phyloP scores from a whole-genome alignment of 2,113 vertebrate genomes.

The Nothoprocta perdicaria region DNA sequence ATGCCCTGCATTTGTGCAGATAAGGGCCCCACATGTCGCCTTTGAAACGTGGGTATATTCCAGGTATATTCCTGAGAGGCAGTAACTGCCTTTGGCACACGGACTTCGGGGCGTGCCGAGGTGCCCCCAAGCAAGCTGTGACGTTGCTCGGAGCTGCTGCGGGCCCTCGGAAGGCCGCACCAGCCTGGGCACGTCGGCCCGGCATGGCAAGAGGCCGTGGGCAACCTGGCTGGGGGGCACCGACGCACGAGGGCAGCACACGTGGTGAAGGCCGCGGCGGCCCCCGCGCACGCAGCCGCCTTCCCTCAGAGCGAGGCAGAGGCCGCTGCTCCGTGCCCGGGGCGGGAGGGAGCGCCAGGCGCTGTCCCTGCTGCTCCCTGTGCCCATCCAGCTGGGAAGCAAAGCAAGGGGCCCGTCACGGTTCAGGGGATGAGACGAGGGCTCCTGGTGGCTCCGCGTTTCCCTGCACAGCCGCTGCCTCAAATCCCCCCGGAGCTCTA shows the following conservation, averaged over 20 bases:
- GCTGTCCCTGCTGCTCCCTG: too few species aligned
- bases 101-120: too few species aligned
- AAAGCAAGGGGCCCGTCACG: too few species aligned
- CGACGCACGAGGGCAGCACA: neutral
- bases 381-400: too few species aligned
- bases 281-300: neutral
- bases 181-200: neutral
- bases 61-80: neutral
- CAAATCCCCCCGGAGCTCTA: too few species aligned
- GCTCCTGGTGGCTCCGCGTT: too few species aligned
- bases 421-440: too few species aligned
- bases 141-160: neutral
- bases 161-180: neutral
- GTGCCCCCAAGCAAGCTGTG: conserved; percentile 9
- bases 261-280: neutral
- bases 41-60: conserved; percentile 45
- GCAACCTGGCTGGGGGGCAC: neutral
- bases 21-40: conserved; percentile 27
- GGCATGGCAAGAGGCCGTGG: neutral
- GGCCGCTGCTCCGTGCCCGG: too few species aligned
- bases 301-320: neutral
- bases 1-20: conserved; percentile 44
- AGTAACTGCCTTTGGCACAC: neutral
- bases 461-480: too few species aligned
- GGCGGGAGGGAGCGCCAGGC: too few species aligned